phyloP scores from a whole-genome alignment of 2,888 invertebrate species.

The Stenodema calcarata region DNA sequence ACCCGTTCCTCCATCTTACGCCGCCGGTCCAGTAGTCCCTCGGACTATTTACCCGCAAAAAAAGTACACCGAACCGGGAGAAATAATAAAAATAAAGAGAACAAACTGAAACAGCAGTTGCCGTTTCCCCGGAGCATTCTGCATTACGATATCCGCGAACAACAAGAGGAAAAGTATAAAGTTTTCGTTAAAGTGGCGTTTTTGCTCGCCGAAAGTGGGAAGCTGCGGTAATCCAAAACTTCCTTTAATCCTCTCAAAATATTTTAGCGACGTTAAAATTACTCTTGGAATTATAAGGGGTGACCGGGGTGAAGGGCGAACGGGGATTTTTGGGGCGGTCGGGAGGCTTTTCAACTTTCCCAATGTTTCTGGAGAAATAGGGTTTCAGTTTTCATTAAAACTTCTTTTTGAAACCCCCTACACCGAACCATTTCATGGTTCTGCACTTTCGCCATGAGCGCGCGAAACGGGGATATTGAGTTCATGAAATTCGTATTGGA shows the following conservation, averaged over 20 bases:
- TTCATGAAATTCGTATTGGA: no score
- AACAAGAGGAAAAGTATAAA: not conserved
- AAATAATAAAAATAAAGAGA: no score
- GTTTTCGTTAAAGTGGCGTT: not conserved
- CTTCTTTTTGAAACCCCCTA: not conserved
- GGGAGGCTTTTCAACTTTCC: not conserved
- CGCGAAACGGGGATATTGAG: no score
- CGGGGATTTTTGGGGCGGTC: not conserved
- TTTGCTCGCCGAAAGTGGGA: not conserved
- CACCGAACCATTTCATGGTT: no score
- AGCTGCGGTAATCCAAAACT: not conserved
- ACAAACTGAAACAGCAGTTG: not conserved
- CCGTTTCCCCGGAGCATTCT: not conserved
- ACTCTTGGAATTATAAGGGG: not conserved
- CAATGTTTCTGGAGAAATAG: not conserved
- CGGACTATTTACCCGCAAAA: no score
- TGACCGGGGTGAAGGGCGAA: not conserved
- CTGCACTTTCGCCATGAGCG: no score
- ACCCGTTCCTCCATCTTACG: no score
- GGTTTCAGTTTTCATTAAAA: not conserved
- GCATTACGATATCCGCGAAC: not conserved
- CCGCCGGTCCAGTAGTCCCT: no score
- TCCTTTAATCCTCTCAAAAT: not conserved
- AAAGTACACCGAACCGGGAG: no score
- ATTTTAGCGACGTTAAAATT: slow-evolving; percentile 2